Base-by-base conservation (phyloP, 2,797 vertebrate species). In the Pempheris klunzingeri region DNA sequence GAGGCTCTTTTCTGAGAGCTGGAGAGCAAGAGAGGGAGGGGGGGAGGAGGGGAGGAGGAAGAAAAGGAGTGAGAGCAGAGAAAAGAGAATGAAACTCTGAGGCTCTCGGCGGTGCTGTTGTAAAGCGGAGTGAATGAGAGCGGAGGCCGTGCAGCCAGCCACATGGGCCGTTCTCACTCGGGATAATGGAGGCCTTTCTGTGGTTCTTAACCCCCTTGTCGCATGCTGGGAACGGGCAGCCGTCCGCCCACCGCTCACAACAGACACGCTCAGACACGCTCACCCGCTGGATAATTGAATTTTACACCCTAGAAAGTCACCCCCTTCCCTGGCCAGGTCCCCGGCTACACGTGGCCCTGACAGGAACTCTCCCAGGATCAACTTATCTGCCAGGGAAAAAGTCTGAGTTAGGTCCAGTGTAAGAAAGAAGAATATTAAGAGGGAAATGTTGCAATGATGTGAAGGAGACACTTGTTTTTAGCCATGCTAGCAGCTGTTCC, bases 141-240 rank as follows among this genome's bases (percentile, higher is more conserved):
- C 52, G 83, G 91, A 92, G 92, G 94, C 94, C 90, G 92, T 91
- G 87, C 88, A 65, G 90, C 82, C 90, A 88, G 93, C 90, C 97
- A 98, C 97, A 97, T 98, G 97, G 96, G 93, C 94, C 87, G 96
- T 99, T 98, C 98, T 97, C 98, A 99, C 97, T 98, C 93, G 2
- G 93, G 93, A 98, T 97, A 99, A 99, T 97, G 94, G 96, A 94
- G 92, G 95, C 90, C 90, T 95, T 96, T 96, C 96, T 96, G 95
- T 95, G 95, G 93, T 94, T 93, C 95, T 97, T 98, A 97, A 97
- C 97, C 97, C 92, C 95, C 92, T 92, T 87, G 87, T 96, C 90
- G 91, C 97, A 96, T 55, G 95, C 96, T 95, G 96, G 95, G 96
- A 95, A 91, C 67, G 90, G 93, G 94, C 95, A 94, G 95, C 71